These are phyloP conservation scores for Prionailurus viverrinus DNA, from an alignment of 2,113 vertebrate species.

Conservation along the genomic window DNA sequence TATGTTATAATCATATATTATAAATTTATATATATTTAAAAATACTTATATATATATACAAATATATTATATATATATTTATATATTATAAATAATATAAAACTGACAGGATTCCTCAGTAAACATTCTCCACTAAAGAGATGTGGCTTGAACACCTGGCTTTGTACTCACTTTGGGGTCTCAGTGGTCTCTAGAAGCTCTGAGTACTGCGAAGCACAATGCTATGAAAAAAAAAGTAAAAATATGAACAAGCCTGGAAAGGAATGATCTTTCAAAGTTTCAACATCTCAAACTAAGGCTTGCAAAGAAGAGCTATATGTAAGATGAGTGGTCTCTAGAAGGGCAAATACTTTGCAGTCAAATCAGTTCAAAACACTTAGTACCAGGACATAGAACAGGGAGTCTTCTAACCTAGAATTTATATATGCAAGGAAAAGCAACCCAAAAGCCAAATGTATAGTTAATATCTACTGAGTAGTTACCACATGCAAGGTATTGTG, in stretches of 20 bases:
- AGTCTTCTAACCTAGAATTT: neutral
- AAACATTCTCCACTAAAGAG: neutral
- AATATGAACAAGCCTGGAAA: slow-evolving; percentile 69
- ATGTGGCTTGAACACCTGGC: neutral
- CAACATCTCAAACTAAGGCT: neutral
- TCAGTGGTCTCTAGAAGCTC: slow-evolving; percentile 98
- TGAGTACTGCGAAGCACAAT: slow-evolving; percentile 99
- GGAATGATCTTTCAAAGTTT: slow-evolving; percentile 32
- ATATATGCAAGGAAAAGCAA: neutral
- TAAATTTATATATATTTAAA: no score
- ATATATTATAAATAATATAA: slow-evolving; percentile 3
- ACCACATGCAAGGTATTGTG: neutral
- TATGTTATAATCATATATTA: no score
- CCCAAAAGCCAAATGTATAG: neutral
- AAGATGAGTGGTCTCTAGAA: slow-evolving; percentile 19
- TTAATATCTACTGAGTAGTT: slow-evolving; percentile 15
- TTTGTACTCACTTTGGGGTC: slow-evolving; percentile 96
- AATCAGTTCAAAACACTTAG: slow-evolving; percentile 49
- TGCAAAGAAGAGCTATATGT: neutral
- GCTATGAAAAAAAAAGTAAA: slow-evolving; percentile 87
- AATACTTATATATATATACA: no score
- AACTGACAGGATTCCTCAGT: neutral
- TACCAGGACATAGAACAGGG: neutral
- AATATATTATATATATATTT: no score
- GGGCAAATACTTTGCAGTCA: slow-evolving; percentile 17